Evolutionary conservation across 1,140 invertebrate genomes (phyloP), one percentile per base, ranked within the genome.

Genomic region (Meloidogyne exigua): DNA sequence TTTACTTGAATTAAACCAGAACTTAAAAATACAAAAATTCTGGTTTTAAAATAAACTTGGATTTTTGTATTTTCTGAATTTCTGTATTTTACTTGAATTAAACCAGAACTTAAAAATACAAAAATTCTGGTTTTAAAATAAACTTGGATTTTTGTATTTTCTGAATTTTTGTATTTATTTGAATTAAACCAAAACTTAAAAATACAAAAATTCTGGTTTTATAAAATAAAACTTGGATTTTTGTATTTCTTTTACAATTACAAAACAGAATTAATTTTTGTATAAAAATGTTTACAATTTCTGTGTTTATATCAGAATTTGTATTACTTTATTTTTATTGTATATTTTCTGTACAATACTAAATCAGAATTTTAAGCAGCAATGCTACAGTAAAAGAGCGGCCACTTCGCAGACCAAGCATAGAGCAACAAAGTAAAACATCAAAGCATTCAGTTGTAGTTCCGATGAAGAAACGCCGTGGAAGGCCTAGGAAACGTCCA

Each of bases 401-500:
- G 15, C 44, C 15, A n/a, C 18, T 57, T 49, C 32, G 26, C 18
- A 32, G 21, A 28, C 28, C 67, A 68, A 12, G 23, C 15, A 23
- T 64, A 12, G 62, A 21, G 7, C n/a, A 21, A 21, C 13, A 32
- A 10, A 28, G 67, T 23, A 23, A 68, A 18, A n/a, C 28, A 21
- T 23, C 25, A 18, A 68, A 32, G 18, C 39, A 42, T 9, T 68
- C 26, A 32, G 5, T 32, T 15, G 21, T 57, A 57, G 21, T 57
- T 57, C 49, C 49, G 5, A n/a, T 21, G 25, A 72, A 69, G 18
- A 39, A 62, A 25, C 65, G 75, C 26, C 9, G 65, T 11, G 65
- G 39, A 10, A 15, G 28, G 57, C 63, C 66, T 57, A 71, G 36
- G 49, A 26, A 75, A 72, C 36, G 75, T 44, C 39, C 64, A 57